phyloP scores from a whole-genome alignment of 1,140 invertebrate species.

The Trachelipus rathkii region DNA sequence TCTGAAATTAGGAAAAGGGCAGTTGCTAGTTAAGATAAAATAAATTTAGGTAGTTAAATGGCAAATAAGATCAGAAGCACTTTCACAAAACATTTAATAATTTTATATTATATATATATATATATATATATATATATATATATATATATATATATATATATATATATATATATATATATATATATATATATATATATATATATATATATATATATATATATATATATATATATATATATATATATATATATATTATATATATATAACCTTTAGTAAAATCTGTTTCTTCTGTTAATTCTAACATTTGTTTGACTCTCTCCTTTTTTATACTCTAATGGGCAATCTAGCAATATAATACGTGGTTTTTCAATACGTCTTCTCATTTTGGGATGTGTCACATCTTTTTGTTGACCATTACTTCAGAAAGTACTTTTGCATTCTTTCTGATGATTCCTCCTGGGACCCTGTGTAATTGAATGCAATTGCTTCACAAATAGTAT shows the following conservation, averaged over 20 bases:
- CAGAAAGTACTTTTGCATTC: constrained; percentile 89
- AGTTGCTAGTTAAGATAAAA: neutral
- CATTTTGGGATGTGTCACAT: constrained; percentile 98
- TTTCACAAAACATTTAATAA: no score
- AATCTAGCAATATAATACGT: constrained; percentile 90
- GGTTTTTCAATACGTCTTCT: constrained; percentile 90
- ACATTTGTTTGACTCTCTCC: constrained; percentile 96
- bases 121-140: no score
- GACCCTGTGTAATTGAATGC: constrained; percentile 59
- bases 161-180: no score
- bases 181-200: no score
- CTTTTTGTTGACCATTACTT: constrained; percentile 99
- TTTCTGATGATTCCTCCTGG: constrained; percentile 92
- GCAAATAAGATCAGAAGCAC: no score
- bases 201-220: no score
- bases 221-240: no score
- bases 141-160: no score
- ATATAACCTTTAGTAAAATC: constrained; percentile 79
- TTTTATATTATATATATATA: no score
- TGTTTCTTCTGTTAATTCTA: constrained; percentile 88
- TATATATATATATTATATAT: no score
- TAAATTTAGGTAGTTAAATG: no score
- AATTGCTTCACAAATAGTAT: neutral
- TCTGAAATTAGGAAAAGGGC: constrained; percentile 47
- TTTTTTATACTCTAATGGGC: constrained; percentile 96